A percentile compares a stretch with the other conserved stretches of the same genome.
Conservation (phyloP, 2,797 vertebrate genomes). For the Philypnodon macrostomus region DNA sequence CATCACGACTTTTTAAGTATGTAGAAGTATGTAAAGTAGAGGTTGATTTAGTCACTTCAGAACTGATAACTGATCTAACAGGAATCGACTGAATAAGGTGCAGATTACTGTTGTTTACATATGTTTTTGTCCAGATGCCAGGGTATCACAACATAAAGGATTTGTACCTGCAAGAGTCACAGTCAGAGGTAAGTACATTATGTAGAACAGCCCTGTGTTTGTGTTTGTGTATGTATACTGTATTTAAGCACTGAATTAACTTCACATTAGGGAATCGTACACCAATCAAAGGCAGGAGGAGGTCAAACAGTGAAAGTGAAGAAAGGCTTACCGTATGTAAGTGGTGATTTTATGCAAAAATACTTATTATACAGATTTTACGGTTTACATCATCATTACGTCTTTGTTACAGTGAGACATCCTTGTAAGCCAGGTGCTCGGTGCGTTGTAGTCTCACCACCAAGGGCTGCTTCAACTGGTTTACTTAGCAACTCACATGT, state of each 20-base stretch:
- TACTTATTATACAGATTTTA: no score
- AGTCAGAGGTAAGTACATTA: background rate
- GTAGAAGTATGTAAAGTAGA: no score
- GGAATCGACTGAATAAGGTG: background rate
- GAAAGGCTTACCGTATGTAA: constrained; percentile 51
- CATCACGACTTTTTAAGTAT: no score
- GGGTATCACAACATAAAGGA: constrained; percentile 1
- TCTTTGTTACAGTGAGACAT: background rate
- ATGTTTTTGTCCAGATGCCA: constrained; percentile 4
- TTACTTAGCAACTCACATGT: background rate
- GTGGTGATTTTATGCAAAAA: background rate
- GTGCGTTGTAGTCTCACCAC: constrained; percentile 6
- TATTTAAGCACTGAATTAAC: background rate
- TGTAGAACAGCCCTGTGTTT: no score
- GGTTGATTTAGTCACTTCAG: no score
- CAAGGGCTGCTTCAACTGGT: background rate
- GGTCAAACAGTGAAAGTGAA: constrained; percentile 61
- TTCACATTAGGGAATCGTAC: constrained; percentile 32
- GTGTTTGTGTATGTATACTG: no score
- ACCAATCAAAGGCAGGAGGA: constrained; percentile 10
- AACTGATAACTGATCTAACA: no score
- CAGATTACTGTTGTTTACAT: background rate
- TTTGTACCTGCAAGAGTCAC: background rate
- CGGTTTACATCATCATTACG: no score
- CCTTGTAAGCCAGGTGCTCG: constrained; percentile 15